Conservation (phyloP, 2,888 invertebrate genomes). For the Magallana nippona region DNA sequence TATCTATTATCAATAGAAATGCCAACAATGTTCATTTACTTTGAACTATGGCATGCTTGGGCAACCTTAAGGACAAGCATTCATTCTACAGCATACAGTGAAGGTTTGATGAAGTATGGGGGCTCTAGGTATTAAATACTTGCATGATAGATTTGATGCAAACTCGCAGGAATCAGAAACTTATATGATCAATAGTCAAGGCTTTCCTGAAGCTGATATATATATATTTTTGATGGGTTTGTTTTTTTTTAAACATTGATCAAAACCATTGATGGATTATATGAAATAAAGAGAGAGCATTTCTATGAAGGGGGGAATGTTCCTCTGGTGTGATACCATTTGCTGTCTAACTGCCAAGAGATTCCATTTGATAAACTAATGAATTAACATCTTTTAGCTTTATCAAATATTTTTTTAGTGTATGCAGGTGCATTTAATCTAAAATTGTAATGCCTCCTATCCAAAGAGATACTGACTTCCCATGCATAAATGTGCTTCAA, state of each 20-base stretch:
- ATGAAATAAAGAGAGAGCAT: neutral
- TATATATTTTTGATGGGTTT: neutral
- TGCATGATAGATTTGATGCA: no score
- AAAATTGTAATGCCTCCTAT: slow-evolving; percentile 10
- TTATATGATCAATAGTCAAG: no score
- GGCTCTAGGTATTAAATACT: no score
- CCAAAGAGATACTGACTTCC: neutral
- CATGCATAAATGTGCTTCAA: neutral
- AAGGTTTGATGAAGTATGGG: no score
- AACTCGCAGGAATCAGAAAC: no score
- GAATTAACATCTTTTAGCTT: slow-evolving; percentile 25
- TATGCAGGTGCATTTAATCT: slow-evolving; percentile 33
- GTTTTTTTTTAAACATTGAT: neutral
- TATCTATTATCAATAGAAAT: no score
- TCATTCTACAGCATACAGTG: no score
- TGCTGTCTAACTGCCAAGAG: slow-evolving; percentile 7
- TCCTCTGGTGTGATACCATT: slow-evolving; percentile 25
- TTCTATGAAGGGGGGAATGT: neutral
- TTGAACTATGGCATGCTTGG: no score
- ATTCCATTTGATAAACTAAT: slow-evolving; percentile 24
- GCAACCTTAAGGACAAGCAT: no score
- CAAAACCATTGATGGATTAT: neutral
- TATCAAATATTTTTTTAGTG: slow-evolving; percentile 28
- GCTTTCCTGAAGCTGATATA: no score
- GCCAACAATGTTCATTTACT: no score